Evolutionary conservation across 2,888 invertebrate species (phyloP).

Genomic region (Rhagonycha lutea): DNA sequence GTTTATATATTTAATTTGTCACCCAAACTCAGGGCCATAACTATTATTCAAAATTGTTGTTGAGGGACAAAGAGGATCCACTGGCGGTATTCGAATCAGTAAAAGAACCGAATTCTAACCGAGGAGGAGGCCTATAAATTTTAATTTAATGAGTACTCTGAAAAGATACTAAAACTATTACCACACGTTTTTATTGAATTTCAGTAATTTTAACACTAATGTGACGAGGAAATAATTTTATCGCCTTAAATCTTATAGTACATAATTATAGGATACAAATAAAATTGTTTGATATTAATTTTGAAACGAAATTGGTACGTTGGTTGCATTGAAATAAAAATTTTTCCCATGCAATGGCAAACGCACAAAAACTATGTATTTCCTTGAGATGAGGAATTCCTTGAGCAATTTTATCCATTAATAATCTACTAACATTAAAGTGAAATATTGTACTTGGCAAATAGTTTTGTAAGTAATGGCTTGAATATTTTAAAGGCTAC

Average conservation of each 20-base stretch:
- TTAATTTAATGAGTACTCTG: slow-evolving; percentile 1
- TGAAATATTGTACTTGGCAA: neutral
- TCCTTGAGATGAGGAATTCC: neutral
- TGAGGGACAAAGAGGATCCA: neutral
- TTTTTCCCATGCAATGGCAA: neutral
- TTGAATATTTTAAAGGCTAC: neutral
- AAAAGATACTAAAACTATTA: neutral
- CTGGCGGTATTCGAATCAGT: neutral
- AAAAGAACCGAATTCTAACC: neutral
- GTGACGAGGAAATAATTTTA: neutral
- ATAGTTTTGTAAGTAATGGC: neutral
- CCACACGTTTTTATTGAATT: neutral
- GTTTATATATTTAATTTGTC: slow-evolving; percentile 5
- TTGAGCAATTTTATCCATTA: neutral
- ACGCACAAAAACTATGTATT: neutral
- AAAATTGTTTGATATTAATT: neutral
- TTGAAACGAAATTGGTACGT: neutral
- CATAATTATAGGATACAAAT: neutral
- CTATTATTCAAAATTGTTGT: neutral
- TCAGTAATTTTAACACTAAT: neutral
- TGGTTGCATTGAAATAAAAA: neutral
- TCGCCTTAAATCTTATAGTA: neutral
- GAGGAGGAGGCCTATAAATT: neutral
- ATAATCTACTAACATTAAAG: neutral
- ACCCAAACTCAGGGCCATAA: slow-evolving; percentile 1